A percentile compares a stretch with the other conserved stretches of the same genome.
Conservation (phyloP, 23 tunicate genomes). For the Clavelina lepadiformis region DNA sequence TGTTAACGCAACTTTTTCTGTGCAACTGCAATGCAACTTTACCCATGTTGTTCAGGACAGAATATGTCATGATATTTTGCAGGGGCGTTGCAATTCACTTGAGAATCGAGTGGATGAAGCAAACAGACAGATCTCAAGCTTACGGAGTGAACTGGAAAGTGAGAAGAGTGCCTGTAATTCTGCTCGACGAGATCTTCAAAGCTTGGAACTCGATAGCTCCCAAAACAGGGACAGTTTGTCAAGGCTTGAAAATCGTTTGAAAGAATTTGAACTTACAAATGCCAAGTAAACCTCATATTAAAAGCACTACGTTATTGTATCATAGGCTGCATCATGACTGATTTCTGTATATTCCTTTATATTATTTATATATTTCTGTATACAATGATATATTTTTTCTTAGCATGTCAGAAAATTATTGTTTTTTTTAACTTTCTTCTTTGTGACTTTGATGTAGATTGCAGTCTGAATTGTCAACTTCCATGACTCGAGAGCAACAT, state of each 20-base stretch:
- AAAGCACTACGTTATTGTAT: neutral
- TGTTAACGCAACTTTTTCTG: neutral
- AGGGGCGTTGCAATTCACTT: conserved; percentile 5
- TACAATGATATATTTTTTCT: neutral
- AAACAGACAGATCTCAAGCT: neutral
- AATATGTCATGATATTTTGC: neutral
- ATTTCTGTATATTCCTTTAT: too few species aligned
- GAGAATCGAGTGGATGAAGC: conserved; percentile 36
- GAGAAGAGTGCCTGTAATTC: conserved; percentile 11
- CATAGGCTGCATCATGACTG: too few species aligned
- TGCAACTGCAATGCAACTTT: neutral
- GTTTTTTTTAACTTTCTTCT: neutral
- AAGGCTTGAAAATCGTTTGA: conserved; percentile 30
- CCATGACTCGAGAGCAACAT: conserved; percentile 26
- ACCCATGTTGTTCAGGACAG: neutral
- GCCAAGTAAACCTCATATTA: too few species aligned
- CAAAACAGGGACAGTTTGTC: conserved; percentile 13
- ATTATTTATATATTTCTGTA: too few species aligned
- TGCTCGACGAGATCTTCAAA: conserved; percentile 22
- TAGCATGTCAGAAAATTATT: neutral
- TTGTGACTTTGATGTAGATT: conserved; percentile 28
- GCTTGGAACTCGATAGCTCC: conserved; percentile 17
- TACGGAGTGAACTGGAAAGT: conserved; percentile 31
- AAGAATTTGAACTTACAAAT: conserved; percentile 33
- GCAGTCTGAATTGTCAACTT: conserved; percentile 35